Evolutionary conservation across 2,113 vertebrate species (phyloP).

Genomic region (Genyomyrus donnyi): DNA sequence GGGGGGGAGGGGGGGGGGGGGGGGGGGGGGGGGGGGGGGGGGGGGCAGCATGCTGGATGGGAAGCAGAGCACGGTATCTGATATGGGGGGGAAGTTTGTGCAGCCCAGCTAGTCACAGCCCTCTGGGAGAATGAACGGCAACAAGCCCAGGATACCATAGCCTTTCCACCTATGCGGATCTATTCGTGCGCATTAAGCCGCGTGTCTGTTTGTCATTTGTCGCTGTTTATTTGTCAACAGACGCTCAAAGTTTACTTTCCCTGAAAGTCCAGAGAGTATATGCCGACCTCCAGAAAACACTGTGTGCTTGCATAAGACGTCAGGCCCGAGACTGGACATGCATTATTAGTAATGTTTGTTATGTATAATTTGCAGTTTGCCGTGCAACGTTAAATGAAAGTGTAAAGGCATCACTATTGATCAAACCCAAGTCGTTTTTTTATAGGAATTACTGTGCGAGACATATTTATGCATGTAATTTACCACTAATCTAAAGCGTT

Average conservation of each 20-base stretch:
- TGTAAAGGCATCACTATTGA: not conserved
- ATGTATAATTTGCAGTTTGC: slow-evolving; percentile 2
- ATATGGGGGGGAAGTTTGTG: not conserved
- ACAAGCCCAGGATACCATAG: not conserved
- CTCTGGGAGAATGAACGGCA: no score
- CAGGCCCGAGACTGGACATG: not conserved
- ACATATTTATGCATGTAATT: slow-evolving; percentile 23
- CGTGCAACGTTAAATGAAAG: not conserved
- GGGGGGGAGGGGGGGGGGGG: no score
- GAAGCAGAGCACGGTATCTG: not conserved
- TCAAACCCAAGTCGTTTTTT: slow-evolving; percentile 1
- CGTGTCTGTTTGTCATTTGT: not conserved
- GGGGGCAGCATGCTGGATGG: not conserved
- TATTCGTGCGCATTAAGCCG: not conserved
- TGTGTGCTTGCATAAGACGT: not conserved
- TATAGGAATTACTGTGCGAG: slow-evolving; percentile 14
- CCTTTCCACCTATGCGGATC: not conserved
- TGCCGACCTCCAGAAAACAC: not conserved
- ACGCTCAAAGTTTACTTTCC: not conserved
- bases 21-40: no score
- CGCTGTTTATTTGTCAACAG: not conserved
- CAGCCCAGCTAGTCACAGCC: not conserved
- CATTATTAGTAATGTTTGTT: not conserved
- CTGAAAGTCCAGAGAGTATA: not conserved
- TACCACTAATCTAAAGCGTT: slow-evolving; percentile 15